Evolutionary conservation across 2,113 vertebrate species (phyloP).

Genomic region (Capricornis sumatraensis): DNA sequence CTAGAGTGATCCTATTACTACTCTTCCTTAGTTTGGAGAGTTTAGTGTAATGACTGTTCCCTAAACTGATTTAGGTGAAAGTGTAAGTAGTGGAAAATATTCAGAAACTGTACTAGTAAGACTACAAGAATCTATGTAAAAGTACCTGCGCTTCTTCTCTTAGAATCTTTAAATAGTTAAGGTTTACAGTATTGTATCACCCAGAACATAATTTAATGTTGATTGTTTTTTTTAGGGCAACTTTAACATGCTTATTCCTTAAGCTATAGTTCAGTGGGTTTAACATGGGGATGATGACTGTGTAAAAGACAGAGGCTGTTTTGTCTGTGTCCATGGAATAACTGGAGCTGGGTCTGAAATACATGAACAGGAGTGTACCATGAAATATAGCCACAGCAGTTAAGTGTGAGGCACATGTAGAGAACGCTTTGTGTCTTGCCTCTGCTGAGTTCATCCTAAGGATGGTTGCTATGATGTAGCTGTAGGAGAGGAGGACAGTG

Average conservation of each 20-base stretch:
- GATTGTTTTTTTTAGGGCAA: conserved; percentile 31
- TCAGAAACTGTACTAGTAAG: neutral
- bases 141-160: accelerated
- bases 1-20: neutral
- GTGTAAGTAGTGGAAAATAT: neutral
- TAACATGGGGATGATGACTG: neutral
- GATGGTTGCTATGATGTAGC: neutral
- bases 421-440: conserved; percentile 57
- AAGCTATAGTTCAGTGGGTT: neutral
- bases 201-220: neutral
- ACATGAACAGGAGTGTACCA: conserved; percentile 17
- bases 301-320: neutral
- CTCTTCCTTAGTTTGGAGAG: neutral
- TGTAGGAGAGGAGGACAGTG: no score
- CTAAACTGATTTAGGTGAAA: neutral
- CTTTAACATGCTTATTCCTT: neutral
- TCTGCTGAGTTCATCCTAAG: neutral
- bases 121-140: neutral
- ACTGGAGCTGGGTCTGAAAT: conserved; percentile 56
- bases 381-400: neutral
- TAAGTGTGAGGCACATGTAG: conserved; percentile 60
- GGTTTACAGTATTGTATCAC: neutral
- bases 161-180: neutral
- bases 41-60: neutral
- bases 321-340: neutral